Evolutionary conservation across 2,888 invertebrate genomes (phyloP), one percentile per base, ranked within the genome.

Genomic region (Drosophila aldrichi): DNA sequence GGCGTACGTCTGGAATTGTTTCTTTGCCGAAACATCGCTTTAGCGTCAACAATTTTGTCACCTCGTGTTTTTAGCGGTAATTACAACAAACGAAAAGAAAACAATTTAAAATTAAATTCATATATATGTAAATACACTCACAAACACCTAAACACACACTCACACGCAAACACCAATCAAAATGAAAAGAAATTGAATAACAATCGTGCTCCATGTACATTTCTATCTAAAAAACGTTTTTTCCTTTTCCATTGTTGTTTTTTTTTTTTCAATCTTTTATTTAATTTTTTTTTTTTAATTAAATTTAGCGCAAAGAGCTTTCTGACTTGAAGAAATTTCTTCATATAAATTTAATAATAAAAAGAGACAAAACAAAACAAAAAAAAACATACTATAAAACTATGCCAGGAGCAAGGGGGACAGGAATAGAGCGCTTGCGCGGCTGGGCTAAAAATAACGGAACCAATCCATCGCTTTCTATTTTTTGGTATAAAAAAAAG

Each of bases 71-170:
- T 62, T 69, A 82, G 58, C 77, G 65, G 52, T 76, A 76, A 70
- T 66, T 70, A 57, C 52, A 68, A 70, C 59, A 70, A 65, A n/a
- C 25, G 46, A 59, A 43, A 58, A 57, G 49, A 25, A 44, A 58
- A 16, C 3, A 20, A 44, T 22, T 38, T 10, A 3, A 25, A 25
- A 52, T 38, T n/a, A 54, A 25, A 34, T 68, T 77, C 74, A 79
- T 79, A 51, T 44, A 69, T 69, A 44, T 79, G 77, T 79, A 79
- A 79, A 79, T 79, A 79, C 66, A 77, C 65, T 54, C 54, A 64
- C 43, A 43, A 40, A 60, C 52, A 70, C 44, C 51, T 36, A 54
- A 34, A 22, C 44, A 36, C 57, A 51, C 16, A 43, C 12, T 36
- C 9, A 25, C 25, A 25, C n/a, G 16, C 3, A 58, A 54, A 25